Percentiles rank a stretch among this genome's conserved stretches.
Evolutionary conservation across 2,888 invertebrate genomes (phyloP).

Genomic region (Lumbricus terrestris): DNA sequence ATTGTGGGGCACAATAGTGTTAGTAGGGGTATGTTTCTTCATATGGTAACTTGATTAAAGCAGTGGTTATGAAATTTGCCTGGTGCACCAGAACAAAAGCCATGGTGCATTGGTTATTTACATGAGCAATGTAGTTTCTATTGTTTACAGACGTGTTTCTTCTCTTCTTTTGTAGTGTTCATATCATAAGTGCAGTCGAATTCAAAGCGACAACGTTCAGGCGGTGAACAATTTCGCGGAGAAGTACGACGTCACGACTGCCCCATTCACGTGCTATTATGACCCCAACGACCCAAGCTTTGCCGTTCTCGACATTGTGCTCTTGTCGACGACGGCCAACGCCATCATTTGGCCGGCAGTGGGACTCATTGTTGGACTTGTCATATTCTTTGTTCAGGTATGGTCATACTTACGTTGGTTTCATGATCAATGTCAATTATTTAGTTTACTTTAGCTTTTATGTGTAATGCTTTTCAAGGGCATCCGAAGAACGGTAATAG

Average conservation of each 20-base stretch:
- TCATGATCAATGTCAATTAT: background rate
- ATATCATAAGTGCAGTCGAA: slow-evolving; percentile 40
- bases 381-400: slow-evolving; percentile 35
- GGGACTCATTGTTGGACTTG: slow-evolving; percentile 36
- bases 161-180: slow-evolving; percentile 38
- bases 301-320: slow-evolving; percentile 37
- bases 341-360: slow-evolving; percentile 41
- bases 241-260: slow-evolving; percentile 19
- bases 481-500: background rate
- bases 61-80: no score
- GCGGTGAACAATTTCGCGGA: slow-evolving; percentile 35
- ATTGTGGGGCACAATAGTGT: no score
- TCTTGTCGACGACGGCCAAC: slow-evolving; percentile 35
- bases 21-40: no score
- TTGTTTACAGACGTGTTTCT: background rate
- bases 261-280: slow-evolving; percentile 34
- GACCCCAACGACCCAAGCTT: slow-evolving; percentile 32
- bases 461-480: background rate
- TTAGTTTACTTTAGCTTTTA: background rate
- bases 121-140: background rate
- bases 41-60: no score
- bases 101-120: no score
- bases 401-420: background rate
- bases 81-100: no score
- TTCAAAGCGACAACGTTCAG: slow-evolving; percentile 29